Evolutionary conservation across 1,140 invertebrate genomes (phyloP).

Genomic region (Drosophila simulans): DNA sequence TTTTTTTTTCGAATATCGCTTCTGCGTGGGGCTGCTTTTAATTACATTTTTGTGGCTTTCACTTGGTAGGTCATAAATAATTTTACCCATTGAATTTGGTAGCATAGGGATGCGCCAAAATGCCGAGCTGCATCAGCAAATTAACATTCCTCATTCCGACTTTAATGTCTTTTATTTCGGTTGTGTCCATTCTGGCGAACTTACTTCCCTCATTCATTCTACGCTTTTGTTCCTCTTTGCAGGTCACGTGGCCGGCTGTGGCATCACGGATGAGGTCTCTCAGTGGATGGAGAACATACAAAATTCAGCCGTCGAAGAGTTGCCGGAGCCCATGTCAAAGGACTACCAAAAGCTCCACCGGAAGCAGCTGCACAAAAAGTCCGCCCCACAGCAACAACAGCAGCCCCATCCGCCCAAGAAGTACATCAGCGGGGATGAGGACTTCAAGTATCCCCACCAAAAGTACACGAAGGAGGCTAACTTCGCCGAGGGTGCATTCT

Average conservation of each 20-base stretch:
- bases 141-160: slow-evolving; percentile 45
- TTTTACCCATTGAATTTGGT: slow-evolving; percentile 46
- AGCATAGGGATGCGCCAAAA: slow-evolving; percentile 18
- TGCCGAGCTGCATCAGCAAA: slow-evolving; percentile 49
- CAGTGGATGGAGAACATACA: slow-evolving; percentile 97
- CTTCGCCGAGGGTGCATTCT: slow-evolving; percentile 74
- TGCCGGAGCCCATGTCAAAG: slow-evolving; percentile 83
- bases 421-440: slow-evolving; percentile 73
- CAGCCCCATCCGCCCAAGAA: slow-evolving; percentile 84
- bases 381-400: slow-evolving; percentile 71
- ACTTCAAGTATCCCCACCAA: slow-evolving; percentile 83
- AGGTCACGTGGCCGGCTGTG: slow-evolving; percentile 94
- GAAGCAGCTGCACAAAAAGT: slow-evolving; percentile 76
- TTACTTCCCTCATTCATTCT: slow-evolving; percentile 34
- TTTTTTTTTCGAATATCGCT: slow-evolving; percentile 30
- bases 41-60: slow-evolving; percentile 80
- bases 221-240: slow-evolving; percentile 42
- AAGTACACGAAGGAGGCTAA: slow-evolving; percentile 85
- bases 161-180: slow-evolving; percentile 18
- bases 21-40: slow-evolving; percentile 58
- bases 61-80: slow-evolving; percentile 75
- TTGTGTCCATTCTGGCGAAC: slow-evolving; percentile 34
- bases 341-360: slow-evolving; percentile 76
- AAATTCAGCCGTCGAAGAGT: slow-evolving; percentile 89
- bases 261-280: slow-evolving; percentile 92